Conservation (phyloP, 2,113 vertebrate genomes). For the Gallinago undulata region DNA sequence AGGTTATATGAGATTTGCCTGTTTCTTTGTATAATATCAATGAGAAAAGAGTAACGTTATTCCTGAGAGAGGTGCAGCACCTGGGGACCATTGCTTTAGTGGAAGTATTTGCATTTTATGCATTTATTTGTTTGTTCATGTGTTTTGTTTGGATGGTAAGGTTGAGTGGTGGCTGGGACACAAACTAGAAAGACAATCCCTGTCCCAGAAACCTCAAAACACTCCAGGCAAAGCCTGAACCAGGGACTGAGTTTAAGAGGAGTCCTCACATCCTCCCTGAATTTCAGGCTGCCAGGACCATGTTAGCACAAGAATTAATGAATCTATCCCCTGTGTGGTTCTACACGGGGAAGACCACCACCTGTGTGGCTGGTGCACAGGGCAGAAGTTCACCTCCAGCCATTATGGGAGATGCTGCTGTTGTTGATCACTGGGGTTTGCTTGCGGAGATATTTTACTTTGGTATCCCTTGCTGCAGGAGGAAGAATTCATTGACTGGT, state of each 20-base stretch:
- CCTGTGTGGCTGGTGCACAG: background rate
- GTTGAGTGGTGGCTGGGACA: background rate
- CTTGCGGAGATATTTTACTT: background rate
- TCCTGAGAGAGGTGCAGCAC: background rate
- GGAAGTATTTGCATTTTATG: background rate
- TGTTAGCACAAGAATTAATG: fast-evolving
- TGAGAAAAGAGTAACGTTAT: background rate
- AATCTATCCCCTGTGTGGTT: background rate
- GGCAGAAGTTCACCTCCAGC: background rate
- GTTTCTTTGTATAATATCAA: fast-evolving
- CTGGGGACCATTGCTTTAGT: background rate
- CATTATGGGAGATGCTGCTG: background rate
- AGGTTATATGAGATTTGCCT: background rate
- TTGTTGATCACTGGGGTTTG: fast-evolving
- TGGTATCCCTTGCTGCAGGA: conserved; percentile 71
- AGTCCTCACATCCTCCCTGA: background rate
- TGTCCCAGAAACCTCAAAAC: background rate
- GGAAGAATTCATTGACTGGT: conserved; percentile 97
- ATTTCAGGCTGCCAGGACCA: background rate
- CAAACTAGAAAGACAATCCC: no score
- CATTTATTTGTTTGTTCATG: fast-evolving
- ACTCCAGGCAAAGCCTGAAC: background rate
- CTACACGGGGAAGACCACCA: background rate
- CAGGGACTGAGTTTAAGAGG: background rate
- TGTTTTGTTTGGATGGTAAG: background rate